phyloP scores from a whole-genome alignment of 2,888 invertebrate species.

The Drosophila vallismaia region DNA sequence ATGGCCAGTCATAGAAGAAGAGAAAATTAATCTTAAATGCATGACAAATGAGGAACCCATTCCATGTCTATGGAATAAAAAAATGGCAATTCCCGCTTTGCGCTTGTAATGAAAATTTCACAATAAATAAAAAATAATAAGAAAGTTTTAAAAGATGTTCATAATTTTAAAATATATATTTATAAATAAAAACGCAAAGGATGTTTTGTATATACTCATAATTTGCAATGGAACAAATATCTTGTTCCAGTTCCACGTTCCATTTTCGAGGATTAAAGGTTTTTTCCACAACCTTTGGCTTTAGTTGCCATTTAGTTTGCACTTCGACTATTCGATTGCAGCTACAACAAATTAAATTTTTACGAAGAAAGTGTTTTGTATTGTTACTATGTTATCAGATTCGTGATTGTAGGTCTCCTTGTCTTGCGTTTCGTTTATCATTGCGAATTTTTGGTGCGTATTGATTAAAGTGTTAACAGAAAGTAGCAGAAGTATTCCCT shows the following conservation, averaged over 20 bases:
- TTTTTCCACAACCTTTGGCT: constrained; percentile 8
- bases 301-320: constrained; percentile 16
- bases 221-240: not conserved
- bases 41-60: no score
- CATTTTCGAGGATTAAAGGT: not conserved
- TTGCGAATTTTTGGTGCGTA: constrained; percentile 31
- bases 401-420: constrained; percentile 41
- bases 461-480: not conserved
- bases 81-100: no score
- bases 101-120: no score
- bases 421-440: constrained; percentile 28
- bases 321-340: constrained; percentile 27
- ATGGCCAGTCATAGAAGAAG: no score
- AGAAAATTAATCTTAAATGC: no score
- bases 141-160: no score
- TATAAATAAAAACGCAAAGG: no score
- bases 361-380: constrained; percentile 42
- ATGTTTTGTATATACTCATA: not conserved
- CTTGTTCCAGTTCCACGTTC: constrained; percentile 19
- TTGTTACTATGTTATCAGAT: constrained; percentile 37
- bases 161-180: no score
- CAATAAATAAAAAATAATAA: no score
- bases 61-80: no score
- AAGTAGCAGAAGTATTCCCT: constrained; percentile 1
- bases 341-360: constrained; percentile 34